Base-by-base conservation (phyloP, 2,888 invertebrate species). In the Cephus spinipes region DNA sequence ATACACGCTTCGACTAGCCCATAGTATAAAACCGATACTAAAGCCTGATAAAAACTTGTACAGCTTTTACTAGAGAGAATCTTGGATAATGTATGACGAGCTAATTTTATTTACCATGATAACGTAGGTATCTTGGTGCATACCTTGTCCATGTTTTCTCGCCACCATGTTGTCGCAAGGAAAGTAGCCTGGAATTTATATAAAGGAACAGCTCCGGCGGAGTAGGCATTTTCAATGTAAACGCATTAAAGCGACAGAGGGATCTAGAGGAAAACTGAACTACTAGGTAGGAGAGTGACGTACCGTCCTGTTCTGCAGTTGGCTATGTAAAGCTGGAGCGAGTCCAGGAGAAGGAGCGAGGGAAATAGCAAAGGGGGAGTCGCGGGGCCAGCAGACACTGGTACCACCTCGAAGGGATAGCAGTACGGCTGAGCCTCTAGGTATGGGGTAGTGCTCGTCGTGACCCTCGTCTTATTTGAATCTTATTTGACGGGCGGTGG, bases 401-500 rank as follows among this genome's bases (percentile, higher is more conserved):
- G 69, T 69, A 75, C 3, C 40, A 78, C 31, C 34, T 30, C 77
- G 73, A 73, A 68, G 77, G 77, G 75, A 75, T 36, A 71, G 69
- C 71, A 69, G 33, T 30, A n/a, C 15, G 36, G 4, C 35, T 35
- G 73, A 34, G 69, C 73, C 73, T 74, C 73, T 35, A 33, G 73
- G 55, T 68, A 11, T 32, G 69, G 74, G 40, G 33, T 73, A 31
- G 31, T 76, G 69, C 40, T 73, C 73, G 68, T 23, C 78, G 76
- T 77, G 78, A 81, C 83, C 82, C 81, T 81, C 83, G 82, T 85
- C 85, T 85, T 85, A 86, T 87, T 87, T 85, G 86, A 87, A 88
- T 87, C 87, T 88, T 85, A 88, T 88, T 86, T 86, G 85, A 86
- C 85, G 84, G 81, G 75, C 79, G 76, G 80, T 78, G 82, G 82